Evolutionary conservation across 2,113 vertebrate genomes (phyloP).

Genomic region (Spheniscus mendiculus): DNA sequence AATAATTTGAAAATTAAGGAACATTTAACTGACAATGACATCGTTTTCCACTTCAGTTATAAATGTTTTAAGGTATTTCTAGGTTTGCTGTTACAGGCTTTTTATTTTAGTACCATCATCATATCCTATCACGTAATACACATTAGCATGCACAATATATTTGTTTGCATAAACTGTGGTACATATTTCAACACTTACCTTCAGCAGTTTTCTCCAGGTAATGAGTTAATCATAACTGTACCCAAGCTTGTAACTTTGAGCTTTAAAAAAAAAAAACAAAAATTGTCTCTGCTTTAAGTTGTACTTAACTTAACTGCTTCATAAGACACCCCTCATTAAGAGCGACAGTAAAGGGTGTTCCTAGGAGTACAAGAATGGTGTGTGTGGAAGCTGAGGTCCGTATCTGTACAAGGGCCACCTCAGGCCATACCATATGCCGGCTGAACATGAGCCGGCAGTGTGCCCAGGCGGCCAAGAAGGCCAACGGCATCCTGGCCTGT

Average conservation of each 20-base stretch:
- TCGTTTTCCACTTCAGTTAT: not conserved
- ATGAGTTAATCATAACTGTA: not conserved
- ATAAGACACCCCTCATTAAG: not conserved
- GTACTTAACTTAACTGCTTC: not conserved
- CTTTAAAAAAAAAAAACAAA: not conserved
- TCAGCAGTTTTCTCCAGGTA: not conserved
- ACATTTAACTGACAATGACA: not conserved
- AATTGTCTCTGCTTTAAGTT: not conserved
- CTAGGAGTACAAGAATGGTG: not conserved
- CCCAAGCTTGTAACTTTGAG: not conserved
- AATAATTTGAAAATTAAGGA: constrained; percentile 31
- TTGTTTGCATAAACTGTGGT: not conserved
- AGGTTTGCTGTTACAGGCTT: not conserved
- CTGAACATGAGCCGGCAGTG: no score
- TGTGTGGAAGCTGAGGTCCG: not conserved
- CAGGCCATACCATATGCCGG: accelerated
- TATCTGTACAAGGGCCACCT: not conserved
- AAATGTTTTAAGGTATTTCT: not conserved
- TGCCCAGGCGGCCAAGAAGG: no score
- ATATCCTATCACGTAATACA: not conserved
- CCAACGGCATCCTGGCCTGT: no score
- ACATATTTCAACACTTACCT: not conserved
- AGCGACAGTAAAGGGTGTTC: not conserved
- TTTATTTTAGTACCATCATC: not conserved
- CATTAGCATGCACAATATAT: not conserved